These are phyloP conservation scores for Porites rus DNA, from an alignment of 92 coral and sea anemone species.

Conservation along the genomic window DNA sequence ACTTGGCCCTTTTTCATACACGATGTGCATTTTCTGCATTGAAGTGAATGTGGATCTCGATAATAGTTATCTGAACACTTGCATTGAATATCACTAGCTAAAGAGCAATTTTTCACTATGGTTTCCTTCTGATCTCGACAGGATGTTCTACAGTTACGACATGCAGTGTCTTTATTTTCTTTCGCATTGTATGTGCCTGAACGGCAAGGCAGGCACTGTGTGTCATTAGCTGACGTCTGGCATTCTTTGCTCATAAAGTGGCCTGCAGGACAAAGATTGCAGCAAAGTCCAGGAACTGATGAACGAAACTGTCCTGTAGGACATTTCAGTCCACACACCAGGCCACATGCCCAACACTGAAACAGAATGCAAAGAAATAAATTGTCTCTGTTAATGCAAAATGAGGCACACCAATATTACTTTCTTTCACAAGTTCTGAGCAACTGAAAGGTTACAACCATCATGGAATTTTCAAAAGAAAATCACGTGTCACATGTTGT, in stretches of 20 bases:
- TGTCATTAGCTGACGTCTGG: not conserved
- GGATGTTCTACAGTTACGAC: not conserved
- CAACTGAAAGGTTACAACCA: too few relatives aligned
- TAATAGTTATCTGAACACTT: not conserved
- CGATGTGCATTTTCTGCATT: not conserved
- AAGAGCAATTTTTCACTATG: not conserved
- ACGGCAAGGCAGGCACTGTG: constrained; percentile 8
- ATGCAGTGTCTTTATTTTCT: not conserved
- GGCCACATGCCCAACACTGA: not conserved
- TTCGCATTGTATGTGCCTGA: not conserved
- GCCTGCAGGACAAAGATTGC: constrained; percentile 4
- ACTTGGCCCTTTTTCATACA: not conserved
- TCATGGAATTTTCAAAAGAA: too few relatives aligned
- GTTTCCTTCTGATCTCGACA: not conserved
- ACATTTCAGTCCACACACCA: not conserved
- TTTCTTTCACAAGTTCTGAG: too few relatives aligned
- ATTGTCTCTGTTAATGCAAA: too few relatives aligned
- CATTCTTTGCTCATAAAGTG: not conserved
- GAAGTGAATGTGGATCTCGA: not conserved
- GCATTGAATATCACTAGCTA: not conserved
- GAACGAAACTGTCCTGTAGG: not conserved
- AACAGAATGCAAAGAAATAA: not conserved
- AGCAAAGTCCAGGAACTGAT: not conserved
- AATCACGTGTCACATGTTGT: too few relatives aligned
- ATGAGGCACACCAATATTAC: too few relatives aligned